A percentile compares a stretch with the other conserved stretches of the same genome.
Conservation (phyloP, 2,888 invertebrate species). For the Epinotia bilunana region DNA sequence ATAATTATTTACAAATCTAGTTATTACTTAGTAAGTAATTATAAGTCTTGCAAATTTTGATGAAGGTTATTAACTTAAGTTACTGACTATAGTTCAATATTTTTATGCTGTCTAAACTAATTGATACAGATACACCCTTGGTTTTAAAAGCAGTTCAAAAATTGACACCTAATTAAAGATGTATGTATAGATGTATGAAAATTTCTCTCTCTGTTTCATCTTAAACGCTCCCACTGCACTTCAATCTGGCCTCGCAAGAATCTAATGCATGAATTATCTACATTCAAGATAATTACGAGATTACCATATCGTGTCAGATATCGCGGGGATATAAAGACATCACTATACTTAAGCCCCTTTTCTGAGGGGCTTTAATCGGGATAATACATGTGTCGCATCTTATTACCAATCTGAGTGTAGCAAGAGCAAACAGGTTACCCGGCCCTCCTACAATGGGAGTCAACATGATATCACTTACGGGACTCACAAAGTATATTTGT, state of each 20-base stretch:
- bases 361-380: conserved; percentile 78
- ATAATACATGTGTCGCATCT: conserved; percentile 83
- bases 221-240: conserved; percentile 2
- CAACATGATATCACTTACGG: conserved; percentile 80
- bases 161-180: conserved; percentile 2
- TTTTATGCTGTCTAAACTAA: not conserved
- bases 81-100: too few species aligned
- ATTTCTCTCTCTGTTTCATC: conserved; percentile 17
- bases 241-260: conserved; percentile 20
- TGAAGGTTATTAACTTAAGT: too few species aligned
- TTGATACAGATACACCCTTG: not conserved
- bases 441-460: conserved; percentile 67
- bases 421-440: conserved; percentile 75
- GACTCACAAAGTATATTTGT: conserved; percentile 72
- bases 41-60: too few species aligned
- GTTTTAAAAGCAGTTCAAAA: not conserved
- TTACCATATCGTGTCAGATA: conserved; percentile 43
- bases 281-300: conserved; percentile 38
- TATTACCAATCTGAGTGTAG: conserved; percentile 82
- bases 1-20: too few species aligned
- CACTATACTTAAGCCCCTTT: conserved; percentile 75
- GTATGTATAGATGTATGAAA: conserved; percentile 30
- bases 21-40: too few species aligned
- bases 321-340: conserved; percentile 64
- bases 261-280: conserved; percentile 37